Evolutionary conservation across 2,113 vertebrate genomes (phyloP).

Genomic region (Seriola quinqueradiata): DNA sequence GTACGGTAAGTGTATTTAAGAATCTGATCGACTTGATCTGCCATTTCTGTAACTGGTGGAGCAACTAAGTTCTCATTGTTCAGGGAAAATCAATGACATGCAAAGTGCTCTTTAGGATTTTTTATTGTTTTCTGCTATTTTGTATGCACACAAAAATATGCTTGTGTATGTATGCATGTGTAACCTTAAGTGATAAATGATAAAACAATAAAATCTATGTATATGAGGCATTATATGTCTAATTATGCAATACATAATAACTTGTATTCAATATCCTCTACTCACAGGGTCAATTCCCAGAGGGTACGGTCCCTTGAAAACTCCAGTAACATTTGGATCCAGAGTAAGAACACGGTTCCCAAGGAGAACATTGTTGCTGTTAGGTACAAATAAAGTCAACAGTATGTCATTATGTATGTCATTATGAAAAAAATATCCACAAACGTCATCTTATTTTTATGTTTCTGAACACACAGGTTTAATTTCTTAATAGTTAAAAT

Average conservation of each 20-base stretch:
- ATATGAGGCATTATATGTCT: not conserved
- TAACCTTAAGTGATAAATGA: not conserved
- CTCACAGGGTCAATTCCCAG: constrained; percentile 97
- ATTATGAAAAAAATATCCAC: not conserved
- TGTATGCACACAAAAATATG: not conserved
- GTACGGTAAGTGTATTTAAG: not conserved
- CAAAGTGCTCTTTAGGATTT: not conserved
- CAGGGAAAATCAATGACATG: too few relatives aligned
- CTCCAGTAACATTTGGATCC: constrained; percentile 90
- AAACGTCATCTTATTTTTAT: not conserved
- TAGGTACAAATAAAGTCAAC: constrained; percentile 17
- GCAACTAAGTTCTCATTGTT: not conserved
- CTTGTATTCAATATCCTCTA: constrained; percentile 24
- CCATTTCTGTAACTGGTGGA: not conserved
- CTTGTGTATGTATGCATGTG: not conserved
- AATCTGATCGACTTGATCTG: not conserved
- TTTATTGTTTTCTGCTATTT: not conserved
- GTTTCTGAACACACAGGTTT: not conserved
- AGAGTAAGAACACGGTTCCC: constrained; percentile 82
- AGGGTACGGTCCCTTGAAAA: constrained; percentile 93
- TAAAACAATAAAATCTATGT: not conserved
- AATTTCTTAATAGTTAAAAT: not conserved
- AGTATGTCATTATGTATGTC: not conserved
- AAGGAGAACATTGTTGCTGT: constrained; percentile 29
- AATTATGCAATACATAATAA: not conserved